Base-by-base conservation (phyloP, 2,888 invertebrate species). In the Seira sanloemensis region DNA sequence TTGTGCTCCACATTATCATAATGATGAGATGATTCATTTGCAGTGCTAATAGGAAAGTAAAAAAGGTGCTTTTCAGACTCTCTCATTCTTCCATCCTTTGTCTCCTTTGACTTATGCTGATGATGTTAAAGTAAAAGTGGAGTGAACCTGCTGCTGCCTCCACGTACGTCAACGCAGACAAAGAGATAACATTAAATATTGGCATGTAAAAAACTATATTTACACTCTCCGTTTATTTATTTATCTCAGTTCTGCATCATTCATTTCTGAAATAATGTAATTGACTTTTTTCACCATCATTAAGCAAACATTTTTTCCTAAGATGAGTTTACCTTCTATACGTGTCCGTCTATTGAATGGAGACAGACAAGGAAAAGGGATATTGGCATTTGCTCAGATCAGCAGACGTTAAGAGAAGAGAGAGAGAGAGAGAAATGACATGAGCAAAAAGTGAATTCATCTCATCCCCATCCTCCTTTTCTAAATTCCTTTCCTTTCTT, bases 1-100 rank as follows among this genome's bases (percentile, higher is more conserved):
- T 50, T 50, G 54, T 83, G 83, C 77, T 83, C 83, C 72, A 83
- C 72, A 83, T 83, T 82, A 76, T 82, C 76, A 66, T 83, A 83
- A 82, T 82, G 68, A 74, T 74, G 65, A 71, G 79, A 79, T 79
- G 79, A 79, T 79, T 79, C 79, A 79, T 79, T 79, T 78, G 67
- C 77, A 73, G 74, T 84, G 75, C 74, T 78, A 84, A 84, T 78
- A 74, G 58, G 75, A 78, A 67, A 50, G n/a, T 50, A 50, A 50
- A 73, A 80, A 78, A 83, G 83, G 83, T 83, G 83, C 74, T 78
- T 83, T 73, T 78, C 83, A 83, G 37, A 37, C 4, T 37, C 37
- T 12, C 16, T 7, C 16, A 50, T 50, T n/a, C 50, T 50, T 2
- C n/a, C 2, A 12, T 50, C 50, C 16, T 50, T 50, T 50, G 50